phyloP scores from a whole-genome alignment of 2,113 vertebrate species.

The Ptyas mucosa region DNA sequence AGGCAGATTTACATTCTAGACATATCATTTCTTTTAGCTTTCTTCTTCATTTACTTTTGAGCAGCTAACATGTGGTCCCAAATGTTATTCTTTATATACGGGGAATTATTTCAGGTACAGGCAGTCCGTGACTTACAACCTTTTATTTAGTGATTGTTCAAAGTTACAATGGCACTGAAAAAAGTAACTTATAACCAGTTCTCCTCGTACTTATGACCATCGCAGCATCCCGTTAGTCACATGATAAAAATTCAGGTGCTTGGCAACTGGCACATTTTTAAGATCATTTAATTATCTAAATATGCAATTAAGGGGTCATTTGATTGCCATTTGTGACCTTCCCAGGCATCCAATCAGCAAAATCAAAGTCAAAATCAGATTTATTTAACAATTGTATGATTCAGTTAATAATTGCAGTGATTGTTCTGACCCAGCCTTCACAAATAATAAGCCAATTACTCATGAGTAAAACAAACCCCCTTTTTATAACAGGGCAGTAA shows the following conservation, averaged over 20 bases:
- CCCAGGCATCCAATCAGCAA: neutral
- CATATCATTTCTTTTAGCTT: conserved; percentile 10
- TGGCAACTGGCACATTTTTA: neutral
- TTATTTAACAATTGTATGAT: neutral
- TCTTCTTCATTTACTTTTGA: conserved; percentile 24
- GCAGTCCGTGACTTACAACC: too few species aligned
- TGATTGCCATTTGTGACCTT: neutral
- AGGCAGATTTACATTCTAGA: neutral
- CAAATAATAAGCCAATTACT: too few species aligned
- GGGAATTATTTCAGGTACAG: conserved; percentile 9
- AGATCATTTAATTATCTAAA: neutral
- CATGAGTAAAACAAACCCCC: too few species aligned
- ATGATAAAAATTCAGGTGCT: neutral
- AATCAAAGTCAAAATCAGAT: neutral
- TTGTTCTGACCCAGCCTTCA: neutral
- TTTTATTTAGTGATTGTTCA: neutral
- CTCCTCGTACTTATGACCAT: neutral
- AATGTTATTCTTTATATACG: neutral
- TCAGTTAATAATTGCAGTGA: neutral
- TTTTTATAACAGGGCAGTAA: too few species aligned
- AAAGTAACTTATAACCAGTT: neutral
- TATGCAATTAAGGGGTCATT: neutral
- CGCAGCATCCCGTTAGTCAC: neutral
- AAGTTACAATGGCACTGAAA: neutral
- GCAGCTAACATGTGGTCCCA: conserved; percentile 12